Base-by-base conservation (phyloP, 2,888 invertebrate genomes). In the Acanthoscelides obtectus region DNA sequence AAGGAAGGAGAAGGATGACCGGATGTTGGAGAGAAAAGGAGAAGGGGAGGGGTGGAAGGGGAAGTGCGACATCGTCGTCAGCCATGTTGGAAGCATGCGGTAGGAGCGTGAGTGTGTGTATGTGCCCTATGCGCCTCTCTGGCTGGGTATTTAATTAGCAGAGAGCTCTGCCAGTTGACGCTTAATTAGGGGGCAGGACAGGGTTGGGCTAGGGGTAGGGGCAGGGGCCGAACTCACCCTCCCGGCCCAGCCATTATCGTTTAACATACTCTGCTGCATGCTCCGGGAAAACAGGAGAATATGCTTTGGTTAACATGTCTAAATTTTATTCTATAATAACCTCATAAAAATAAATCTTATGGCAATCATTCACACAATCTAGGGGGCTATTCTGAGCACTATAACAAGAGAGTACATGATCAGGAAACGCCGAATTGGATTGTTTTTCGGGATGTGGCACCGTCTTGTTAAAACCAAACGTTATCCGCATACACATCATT, bases 141-240 rank as follows among this genome's bases (percentile, higher is more conserved):
- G 79, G 78, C 78, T 80, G 80, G 81, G 83, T 84, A 84, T 84
- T 84, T 84, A 84, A 84, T 84, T 84, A 84, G 84, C 82, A 81
- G 81, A 82, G 82, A 45, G 45, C 45, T 45, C 45, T 83, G 82
- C 81, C 80, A 81, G 82, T 83, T 79, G 83, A 81, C 80, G 83
- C 82, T 83, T 84, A 84, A 84, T 84, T 84, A 84, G 82, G 82
- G 83, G 83, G 83, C 83, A 81, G 83, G 81, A 80, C 82, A 80
- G 83, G 83, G 83, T 78, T 79, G 81, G 81, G 81, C 17, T 63
- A 63, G 19, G 19, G 19, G 63, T 19, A 19, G 63, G 12, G 63
- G 63, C 63, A 63, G 63, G 8, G 63, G 63, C 63, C 22, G 22
- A 66, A 66, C 20, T 45, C 45, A 45, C 25, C 25, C 25, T 3